Percentiles rank a stretch among this genome's conserved stretches.
These are phyloP conservation scores for Terrapene triunguis DNA, from an alignment of 2,113 vertebrate species.

Conservation along the genomic window DNA sequence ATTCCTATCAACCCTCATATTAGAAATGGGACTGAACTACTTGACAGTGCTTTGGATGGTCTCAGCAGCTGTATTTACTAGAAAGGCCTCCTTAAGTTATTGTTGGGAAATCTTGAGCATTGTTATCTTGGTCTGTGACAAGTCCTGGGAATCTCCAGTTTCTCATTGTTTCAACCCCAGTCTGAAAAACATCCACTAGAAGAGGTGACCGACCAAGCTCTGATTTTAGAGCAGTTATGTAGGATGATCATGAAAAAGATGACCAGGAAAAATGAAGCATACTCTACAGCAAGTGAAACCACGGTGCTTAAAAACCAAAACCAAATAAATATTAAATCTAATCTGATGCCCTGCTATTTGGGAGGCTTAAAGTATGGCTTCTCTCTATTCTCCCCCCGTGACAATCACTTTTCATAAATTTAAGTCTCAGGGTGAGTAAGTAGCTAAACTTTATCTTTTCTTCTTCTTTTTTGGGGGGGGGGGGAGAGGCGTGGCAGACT, in stretches of 20 bases:
- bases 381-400: background rate
- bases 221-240: background rate
- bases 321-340: slow-evolving; percentile 30
- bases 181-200: background rate
- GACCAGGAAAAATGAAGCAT: slow-evolving; percentile 12
- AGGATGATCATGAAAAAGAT: background rate
- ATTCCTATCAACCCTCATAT: slow-evolving; percentile 72
- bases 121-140: background rate
- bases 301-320: background rate
- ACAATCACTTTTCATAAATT: slow-evolving; percentile 55
- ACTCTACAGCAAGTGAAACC: background rate
- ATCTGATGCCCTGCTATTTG: slow-evolving; percentile 50
- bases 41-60: slow-evolving; percentile 26
- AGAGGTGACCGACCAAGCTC: background rate
- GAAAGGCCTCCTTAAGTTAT: slow-evolving; percentile 23
- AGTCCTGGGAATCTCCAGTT: background rate
- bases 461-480: slow-evolving; percentile 31
- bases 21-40: slow-evolving; percentile 64
- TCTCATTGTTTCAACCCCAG: background rate
- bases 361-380: slow-evolving; percentile 40
- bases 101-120: background rate
- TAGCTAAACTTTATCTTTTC: slow-evolving; percentile 65
- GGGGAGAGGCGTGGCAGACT: background rate
- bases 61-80: slow-evolving; percentile 40
- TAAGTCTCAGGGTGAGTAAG: background rate